A percentile compares a stretch with the other conserved stretches of the same genome.
phyloP scores from a whole-genome alignment of 2,113 vertebrate genomes.

The Heptranchias perlo region DNA sequence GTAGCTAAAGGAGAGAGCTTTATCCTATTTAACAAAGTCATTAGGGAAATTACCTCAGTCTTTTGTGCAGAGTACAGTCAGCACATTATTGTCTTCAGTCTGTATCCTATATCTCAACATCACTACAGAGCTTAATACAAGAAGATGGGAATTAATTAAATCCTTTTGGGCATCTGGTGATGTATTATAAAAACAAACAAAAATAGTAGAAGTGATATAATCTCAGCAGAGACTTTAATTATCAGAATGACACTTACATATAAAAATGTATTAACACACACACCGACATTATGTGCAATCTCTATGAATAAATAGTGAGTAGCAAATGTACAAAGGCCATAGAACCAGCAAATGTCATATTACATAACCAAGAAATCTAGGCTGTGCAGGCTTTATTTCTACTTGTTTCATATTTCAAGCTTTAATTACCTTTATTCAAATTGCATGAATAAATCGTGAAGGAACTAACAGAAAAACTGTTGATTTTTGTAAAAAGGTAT shows the following conservation, averaged over 20 bases:
- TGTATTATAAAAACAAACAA: conserved; percentile 36
- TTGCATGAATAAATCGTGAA: neutral
- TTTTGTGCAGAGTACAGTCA: conserved; percentile 21
- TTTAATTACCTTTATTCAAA: neutral
- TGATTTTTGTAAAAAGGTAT: neutral
- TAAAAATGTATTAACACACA: conserved; percentile 15
- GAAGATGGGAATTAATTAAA: conserved; percentile 36
- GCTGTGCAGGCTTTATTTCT: neutral
- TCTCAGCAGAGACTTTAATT: conserved; percentile 23
- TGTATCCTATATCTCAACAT: conserved; percentile 31
- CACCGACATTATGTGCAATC: neutral
- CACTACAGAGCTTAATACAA: conserved; percentile 26
- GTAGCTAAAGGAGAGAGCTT: conserved; percentile 34
- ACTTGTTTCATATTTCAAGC: neutral
- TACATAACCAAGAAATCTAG: neutral
- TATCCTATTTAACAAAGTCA: conserved; percentile 35
- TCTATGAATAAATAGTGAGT: neutral
- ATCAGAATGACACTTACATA: conserved; percentile 27
- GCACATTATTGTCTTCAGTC: conserved; percentile 33
- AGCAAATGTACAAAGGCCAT: conserved; percentile 12
- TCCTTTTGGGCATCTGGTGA: conserved; percentile 37
- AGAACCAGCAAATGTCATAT: neutral
- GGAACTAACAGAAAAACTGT: neutral
- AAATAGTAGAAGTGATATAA: conserved; percentile 31
- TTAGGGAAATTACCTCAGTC: conserved; percentile 35